Base-by-base conservation (phyloP, 2,113 vertebrate genomes). In the Casuarius casuarius region DNA sequence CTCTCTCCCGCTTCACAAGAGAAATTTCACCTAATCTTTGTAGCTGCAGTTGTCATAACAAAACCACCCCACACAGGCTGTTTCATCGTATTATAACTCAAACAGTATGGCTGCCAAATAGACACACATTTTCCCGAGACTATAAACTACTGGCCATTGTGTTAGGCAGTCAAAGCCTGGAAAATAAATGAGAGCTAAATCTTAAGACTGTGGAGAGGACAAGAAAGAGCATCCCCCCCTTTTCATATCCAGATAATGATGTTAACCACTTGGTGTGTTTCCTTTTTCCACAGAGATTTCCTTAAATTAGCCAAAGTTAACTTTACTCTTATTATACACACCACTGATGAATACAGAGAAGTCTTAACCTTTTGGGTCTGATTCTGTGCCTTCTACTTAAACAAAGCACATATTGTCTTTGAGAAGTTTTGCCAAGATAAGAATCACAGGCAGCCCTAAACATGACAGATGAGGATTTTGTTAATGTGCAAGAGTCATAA, bases 31-130 rank as follows among this genome's bases (percentile, higher is more conserved):
- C 63, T 95, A 86, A 67, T 84, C 93, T 88, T 73, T 59, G 62
- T 77, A 95, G 56, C 66, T 96, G 85, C 62, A 79, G 25, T 80
- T 96, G 70, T 97, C 96, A 96, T 96, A 97, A 97, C 94, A 97
- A 96, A 94, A 95, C 61, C 58, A 49, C 65, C 75, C 48, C 61
- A 87, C 85, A 91, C 49, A 79, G 66, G 72, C 63, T 89, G 80
- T 48, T 92, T 87, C 54, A 70, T 71, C 5, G 0, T 72, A 38
- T 51, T 83, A 9, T 44, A 91, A 72, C 92, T 95, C 87, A 97
- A 94, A 90, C 71, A 89, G 33, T 75, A 38, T 87, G n/a, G 46
- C 46, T 72, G 61, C 92, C 82, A 78, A 81, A 83, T 81, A 51
- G 74, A 90, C 58, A 35, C 48, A 62, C 67, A 80, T 82, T 95